Conservation (phyloP, 1,140 invertebrate species). For the Megalopta genalis region DNA sequence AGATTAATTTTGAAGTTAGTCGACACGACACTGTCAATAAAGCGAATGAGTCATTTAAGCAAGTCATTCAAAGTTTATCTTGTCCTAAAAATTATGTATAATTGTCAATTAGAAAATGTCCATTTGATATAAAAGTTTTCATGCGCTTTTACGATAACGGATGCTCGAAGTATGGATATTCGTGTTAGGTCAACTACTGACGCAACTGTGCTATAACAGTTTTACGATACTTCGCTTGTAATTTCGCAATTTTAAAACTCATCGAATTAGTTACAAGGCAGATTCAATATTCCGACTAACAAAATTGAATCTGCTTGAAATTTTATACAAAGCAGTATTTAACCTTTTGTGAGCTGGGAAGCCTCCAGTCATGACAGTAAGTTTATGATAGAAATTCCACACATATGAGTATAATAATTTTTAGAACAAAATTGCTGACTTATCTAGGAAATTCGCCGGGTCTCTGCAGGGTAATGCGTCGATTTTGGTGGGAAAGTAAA, state of each 20-base stretch:
- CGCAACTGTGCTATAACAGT: neutral
- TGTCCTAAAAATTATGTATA: neutral
- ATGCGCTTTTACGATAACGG: neutral
- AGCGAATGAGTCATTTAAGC: neutral
- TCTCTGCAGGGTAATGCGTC: too few species aligned
- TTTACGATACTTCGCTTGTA: neutral
- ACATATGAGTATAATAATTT: too few species aligned
- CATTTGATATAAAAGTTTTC: slow-evolving; percentile 11
- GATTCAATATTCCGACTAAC: neutral
- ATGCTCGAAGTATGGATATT: slow-evolving; percentile 9
- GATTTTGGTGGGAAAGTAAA: too few species aligned
- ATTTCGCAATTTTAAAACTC: neutral
- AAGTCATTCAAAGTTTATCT: neutral
- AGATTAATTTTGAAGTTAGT: neutral
- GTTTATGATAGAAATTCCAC: too few species aligned
- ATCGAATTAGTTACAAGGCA: neutral
- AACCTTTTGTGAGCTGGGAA: too few species aligned
- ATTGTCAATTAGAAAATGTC: neutral
- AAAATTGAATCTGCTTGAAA: neutral
- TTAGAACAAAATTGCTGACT: too few species aligned
- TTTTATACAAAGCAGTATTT: neutral
- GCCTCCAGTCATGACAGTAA: too few species aligned
- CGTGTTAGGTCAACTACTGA: neutral
- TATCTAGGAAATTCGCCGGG: too few species aligned
- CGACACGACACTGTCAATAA: neutral